phyloP scores from a whole-genome alignment of 53 echinoderm and acorn worm species.

The Temnopleurus reevesii region DNA sequence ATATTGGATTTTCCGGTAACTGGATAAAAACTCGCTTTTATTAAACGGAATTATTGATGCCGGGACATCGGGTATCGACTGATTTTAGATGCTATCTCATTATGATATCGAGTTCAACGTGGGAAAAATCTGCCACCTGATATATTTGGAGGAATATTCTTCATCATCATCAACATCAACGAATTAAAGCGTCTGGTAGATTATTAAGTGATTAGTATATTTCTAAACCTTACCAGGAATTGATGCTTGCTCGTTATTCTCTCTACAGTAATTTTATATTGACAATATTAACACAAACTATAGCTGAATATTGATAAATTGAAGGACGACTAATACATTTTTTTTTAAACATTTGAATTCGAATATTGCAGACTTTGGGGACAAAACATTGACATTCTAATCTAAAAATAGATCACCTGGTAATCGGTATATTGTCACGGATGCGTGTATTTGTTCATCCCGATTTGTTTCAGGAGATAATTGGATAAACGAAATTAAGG shows the following conservation, averaged over 20 bases:
- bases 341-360: too few relatives aligned
- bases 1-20: not conserved
- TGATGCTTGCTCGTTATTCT: too few relatives aligned
- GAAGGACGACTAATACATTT: too few relatives aligned
- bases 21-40: not conserved
- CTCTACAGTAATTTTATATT: too few relatives aligned
- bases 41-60: not conserved
- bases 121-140: not conserved
- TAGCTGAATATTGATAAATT: too few relatives aligned
- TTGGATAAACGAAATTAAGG: constrained; percentile 12
- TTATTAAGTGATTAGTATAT: too few relatives aligned
- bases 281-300: too few relatives aligned
- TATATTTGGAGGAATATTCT: not conserved
- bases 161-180: too few relatives aligned
- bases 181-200: too few relatives aligned
- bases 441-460: not conserved
- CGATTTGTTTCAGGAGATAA: constrained; percentile 4
- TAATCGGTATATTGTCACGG: not conserved
- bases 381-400: too few relatives aligned
- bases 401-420: not conserved
- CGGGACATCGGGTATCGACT: not conserved
- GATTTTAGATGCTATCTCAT: not conserved
- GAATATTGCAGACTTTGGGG: too few relatives aligned
- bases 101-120: not conserved
- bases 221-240: too few relatives aligned